Evolutionary conservation across 2,113 vertebrate species (phyloP), one percentile per base, ranked within the genome.

Genomic region (Alligator mississippiensis): DNA sequence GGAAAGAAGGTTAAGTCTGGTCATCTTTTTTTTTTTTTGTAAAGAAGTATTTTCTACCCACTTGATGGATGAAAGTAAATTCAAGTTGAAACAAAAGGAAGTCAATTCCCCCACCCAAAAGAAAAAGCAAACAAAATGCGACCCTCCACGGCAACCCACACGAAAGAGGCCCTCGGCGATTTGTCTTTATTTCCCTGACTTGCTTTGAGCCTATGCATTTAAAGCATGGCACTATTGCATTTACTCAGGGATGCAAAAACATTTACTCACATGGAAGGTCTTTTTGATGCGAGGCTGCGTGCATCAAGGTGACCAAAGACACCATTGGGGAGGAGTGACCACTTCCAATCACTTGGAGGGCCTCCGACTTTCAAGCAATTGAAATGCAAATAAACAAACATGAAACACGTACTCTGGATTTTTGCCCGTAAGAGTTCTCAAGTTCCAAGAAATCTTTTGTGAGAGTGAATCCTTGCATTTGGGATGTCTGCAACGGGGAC

Each of bases 301-400:
- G 80, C 88, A 84, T 30, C 0, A 27, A 95, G 87, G 85, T 78
- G 90, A 93, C 93, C 90, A 96, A 93, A 94, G 87, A 59, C 84
- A 79, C 77, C 28, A 70, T 21, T 77, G 92, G 85, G 74, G 30
- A 68, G 84, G 80, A 96, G n/a, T 85, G 90, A 93, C 90, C 94
- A 88, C 54, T 89, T 93, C 88, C 91, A 82, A 93, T 92, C 87
- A 4, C 90, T 95, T 95, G 92, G 94, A 92, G 89, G 77, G 82
- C 28, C 59, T 78, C 87, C 89, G 80, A 93, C 75, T 95, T 96
- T 90, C 13, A 1, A 95, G 78, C 90, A 90, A 87, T 76, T 61
- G 92, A 94, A 96, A 96, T 84, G 93, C 92, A 95, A 96, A 96
- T 87, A 96, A 97, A 97, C 92, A 96, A 96, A 92, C 72, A 83